phyloP scores from a whole-genome alignment of 2,888 invertebrate genomes.

The Alitta virens region DNA sequence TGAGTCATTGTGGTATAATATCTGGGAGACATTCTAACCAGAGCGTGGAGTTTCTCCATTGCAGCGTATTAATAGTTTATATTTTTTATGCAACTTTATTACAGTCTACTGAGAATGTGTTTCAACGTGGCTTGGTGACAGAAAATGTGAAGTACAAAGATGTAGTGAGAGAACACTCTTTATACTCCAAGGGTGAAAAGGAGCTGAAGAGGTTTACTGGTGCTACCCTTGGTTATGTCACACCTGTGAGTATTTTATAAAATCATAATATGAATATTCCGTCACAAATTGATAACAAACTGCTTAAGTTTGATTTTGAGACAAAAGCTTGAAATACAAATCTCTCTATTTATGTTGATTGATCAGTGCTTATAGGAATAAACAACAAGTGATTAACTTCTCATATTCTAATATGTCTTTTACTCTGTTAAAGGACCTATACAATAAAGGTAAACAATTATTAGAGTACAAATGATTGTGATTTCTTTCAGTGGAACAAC shows the following conservation, averaged over 20 bases:
- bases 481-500: conserved; percentile 87
- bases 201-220: conserved; percentile 67
- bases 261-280: too few relatives aligned
- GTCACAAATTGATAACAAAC: too few relatives aligned
- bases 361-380: too few relatives aligned
- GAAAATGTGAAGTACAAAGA: conserved; percentile 70
- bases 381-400: too few relatives aligned
- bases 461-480: too few relatives aligned
- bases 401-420: too few relatives aligned
- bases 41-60: not conserved
- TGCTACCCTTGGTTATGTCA: conserved; percentile 84
- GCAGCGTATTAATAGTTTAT: not conserved
- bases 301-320: too few relatives aligned
- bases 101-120: conserved; percentile 22
- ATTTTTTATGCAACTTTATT: not conserved
- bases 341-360: too few relatives aligned
- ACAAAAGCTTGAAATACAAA: too few relatives aligned
- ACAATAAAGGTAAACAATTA: too few relatives aligned
- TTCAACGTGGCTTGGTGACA: conserved; percentile 61
- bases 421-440: too few relatives aligned
- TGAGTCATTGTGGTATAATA: too few relatives aligned
- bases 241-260: conserved; percentile 69
- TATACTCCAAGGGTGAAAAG: conserved; percentile 72
- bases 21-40: not conserved
- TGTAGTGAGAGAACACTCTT: conserved; percentile 73